Percentiles rank a stretch among this genome's conserved stretches.
phyloP scores from a whole-genome alignment of 2,113 vertebrate genomes.

The Anguilla japonica region DNA sequence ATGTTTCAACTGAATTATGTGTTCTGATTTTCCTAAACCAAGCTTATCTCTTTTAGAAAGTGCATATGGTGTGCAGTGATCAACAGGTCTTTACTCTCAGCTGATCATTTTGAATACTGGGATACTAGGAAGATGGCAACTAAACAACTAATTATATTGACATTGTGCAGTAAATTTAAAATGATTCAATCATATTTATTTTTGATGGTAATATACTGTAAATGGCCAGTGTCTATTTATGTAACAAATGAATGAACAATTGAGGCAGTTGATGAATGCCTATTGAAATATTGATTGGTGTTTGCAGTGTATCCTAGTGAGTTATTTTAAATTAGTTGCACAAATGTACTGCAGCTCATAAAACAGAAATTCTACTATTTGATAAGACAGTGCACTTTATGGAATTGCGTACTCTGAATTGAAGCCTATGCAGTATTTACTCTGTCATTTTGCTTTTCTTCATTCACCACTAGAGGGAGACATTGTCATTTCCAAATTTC shows the following conservation, averaged over 20 bases:
- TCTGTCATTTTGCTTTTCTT: background rate
- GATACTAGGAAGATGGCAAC: constrained; percentile 1
- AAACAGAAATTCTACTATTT: background rate
- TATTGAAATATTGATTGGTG: background rate
- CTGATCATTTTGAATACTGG: background rate
- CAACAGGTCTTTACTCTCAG: background rate
- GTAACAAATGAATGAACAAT: no score
- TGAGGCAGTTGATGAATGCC: background rate
- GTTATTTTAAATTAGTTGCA: background rate
- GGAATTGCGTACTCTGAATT: no score
- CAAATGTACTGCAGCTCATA: background rate
- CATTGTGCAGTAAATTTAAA: background rate
- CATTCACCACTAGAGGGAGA: constrained; percentile 60
- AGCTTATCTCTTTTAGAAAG: background rate
- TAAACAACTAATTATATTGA: background rate
- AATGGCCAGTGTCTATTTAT: no score
- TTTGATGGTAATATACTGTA: no score
- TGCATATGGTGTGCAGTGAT: background rate
- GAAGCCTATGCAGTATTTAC: constrained; percentile 2
- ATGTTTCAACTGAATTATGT: background rate
- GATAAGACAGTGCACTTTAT: background rate
- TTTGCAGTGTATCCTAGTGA: background rate
- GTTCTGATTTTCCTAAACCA: background rate
- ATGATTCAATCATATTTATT: background rate
- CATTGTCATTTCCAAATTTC: constrained; percentile 23